Percentiles rank a stretch among this genome's conserved stretches.
These are phyloP conservation scores for Aptenodytes patagonicus DNA, from an alignment of 2,113 vertebrate genomes.

Conservation along the genomic window DNA sequence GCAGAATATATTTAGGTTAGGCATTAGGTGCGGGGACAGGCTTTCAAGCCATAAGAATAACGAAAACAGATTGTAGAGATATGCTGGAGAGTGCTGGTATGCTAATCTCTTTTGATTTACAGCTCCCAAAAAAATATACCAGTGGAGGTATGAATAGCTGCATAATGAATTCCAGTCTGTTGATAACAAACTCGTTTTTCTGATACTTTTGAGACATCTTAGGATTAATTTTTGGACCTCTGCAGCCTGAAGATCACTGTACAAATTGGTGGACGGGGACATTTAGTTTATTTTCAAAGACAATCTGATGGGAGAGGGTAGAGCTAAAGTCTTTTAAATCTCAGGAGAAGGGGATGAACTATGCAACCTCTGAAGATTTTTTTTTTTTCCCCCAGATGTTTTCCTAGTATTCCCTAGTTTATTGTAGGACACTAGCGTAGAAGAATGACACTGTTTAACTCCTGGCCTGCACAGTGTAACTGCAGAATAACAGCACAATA, in stretches of 20 bases:
- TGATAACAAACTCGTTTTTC: background rate
- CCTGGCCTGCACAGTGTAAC: background rate
- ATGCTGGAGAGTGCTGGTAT: background rate
- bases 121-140: background rate
- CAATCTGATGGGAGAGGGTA: background rate
- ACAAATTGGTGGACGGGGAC: background rate
- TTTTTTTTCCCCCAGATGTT: background rate
- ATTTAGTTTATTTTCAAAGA: background rate
- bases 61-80: background rate
- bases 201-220: background rate
- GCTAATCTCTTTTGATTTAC: background rate
- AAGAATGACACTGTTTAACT: background rate
- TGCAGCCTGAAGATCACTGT: background rate
- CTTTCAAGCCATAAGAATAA: background rate
- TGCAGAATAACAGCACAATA: background rate
- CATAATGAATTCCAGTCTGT: background rate
- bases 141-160: background rate
- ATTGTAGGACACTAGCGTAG: background rate
- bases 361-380: background rate
- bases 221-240: background rate
- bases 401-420: background rate
- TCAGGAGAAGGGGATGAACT: background rate
- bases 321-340: background rate
- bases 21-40: background rate
- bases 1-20: background rate